Conservation (phyloP, 2,797 vertebrate genomes). For the Chanos chanos region DNA sequence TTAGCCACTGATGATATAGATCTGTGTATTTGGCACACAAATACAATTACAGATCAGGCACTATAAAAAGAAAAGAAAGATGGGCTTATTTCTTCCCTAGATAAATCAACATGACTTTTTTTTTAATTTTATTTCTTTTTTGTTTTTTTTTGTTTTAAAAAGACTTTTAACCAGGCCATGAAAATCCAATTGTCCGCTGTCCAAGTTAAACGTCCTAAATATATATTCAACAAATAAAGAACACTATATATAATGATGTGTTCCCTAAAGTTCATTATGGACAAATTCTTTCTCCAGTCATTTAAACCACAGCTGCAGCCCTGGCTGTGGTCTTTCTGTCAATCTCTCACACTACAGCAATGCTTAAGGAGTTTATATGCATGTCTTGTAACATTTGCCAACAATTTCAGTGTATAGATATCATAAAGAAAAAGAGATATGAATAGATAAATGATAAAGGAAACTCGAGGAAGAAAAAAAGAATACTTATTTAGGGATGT, state of each 20-base stretch:
- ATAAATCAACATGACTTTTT: slow-evolving; percentile 28
- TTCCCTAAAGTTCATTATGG: slow-evolving; percentile 31
- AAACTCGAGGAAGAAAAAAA: too few relatives aligned
- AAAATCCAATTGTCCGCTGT: slow-evolving; percentile 17
- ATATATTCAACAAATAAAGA: slow-evolving; percentile 4
- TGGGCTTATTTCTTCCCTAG: slow-evolving; percentile 7
- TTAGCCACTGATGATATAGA: slow-evolving; percentile 42
- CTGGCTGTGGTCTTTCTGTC: slow-evolving; percentile 28
- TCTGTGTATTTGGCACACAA: slow-evolving; percentile 24
- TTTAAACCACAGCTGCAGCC: slow-evolving; percentile 4
- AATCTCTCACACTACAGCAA: too few relatives aligned
- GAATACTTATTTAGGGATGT: too few relatives aligned
- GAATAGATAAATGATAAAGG: too few relatives aligned
- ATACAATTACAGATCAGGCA: slow-evolving; percentile 17
- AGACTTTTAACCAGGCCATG: slow-evolving; percentile 16
- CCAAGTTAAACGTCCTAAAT: slow-evolving; percentile 27
- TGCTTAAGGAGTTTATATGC: too few relatives aligned
- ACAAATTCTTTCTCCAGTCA: slow-evolving; percentile 26
- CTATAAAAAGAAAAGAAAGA: slow-evolving; percentile 1
- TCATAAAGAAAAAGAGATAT: too few relatives aligned
- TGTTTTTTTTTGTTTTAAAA: slow-evolving; percentile 23
- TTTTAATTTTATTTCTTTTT: slow-evolving; percentile 19
- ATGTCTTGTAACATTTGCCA: too few relatives aligned
- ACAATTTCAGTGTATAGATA: too few relatives aligned
- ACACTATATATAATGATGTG: slow-evolving; percentile 33